Evolutionary conservation across 2,888 invertebrate species (phyloP), one percentile per base, ranked within the genome.

Genomic region (Mimumesa dahlbomi): DNA sequence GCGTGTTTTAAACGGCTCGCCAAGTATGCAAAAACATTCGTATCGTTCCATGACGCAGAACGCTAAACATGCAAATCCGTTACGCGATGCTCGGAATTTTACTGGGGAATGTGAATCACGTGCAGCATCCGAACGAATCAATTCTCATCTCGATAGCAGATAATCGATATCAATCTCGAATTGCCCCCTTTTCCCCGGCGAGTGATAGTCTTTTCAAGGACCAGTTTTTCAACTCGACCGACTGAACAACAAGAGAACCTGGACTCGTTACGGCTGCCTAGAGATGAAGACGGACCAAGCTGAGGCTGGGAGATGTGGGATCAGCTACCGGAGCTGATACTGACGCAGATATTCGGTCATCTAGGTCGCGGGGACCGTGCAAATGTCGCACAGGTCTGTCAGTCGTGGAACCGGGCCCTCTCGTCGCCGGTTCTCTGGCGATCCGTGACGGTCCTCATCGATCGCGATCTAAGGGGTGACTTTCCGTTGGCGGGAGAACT

Each of bases 301-400:
- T 74, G 79, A 81, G 73, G 75, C 77, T 64, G 79, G 82, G 85
- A 85, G 73, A 88, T 88, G 88, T 89, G 89, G 89, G 84, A 85
- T 82, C 87, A 86, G 84, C 84, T 89, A 72, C 89, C 89, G 77
- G 89, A 87, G 85, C 85, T 89, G 85, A 87, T 89, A 85, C 73
- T 89, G 69, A 86, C 82, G 67, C 85, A 88, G 79, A 85, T 89
- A 82, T 87, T 89, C 59, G 73, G 83, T 61, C 75, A 85, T 63
- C 82, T 89, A 31, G 77, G 76, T 76, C 83, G 87, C 25, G 71
- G 56, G n/a, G 89, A 89, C 64, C 84, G 87, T 29, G 82, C 79
- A 25, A 85, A 62, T 69, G 85, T 81, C 36, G 83, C 82, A 54
- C 79, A 84, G 62, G 85, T 85, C 54, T 89, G 89, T 74, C 82